phyloP scores from a whole-genome alignment of 2,113 vertebrate genomes.

The Tragelaphus strepsiceros region DNA sequence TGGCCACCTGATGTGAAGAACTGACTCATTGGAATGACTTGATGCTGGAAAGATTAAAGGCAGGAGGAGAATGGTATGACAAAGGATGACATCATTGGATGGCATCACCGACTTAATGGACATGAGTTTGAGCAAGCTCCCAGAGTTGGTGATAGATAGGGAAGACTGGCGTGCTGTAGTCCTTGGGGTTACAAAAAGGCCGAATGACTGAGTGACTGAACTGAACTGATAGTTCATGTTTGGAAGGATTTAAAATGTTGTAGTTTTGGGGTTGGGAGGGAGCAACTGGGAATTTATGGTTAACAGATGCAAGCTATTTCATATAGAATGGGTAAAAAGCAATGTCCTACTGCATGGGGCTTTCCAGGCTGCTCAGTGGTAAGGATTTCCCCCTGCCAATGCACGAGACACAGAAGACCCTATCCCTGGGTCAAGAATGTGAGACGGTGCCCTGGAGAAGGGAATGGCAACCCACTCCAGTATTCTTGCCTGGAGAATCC shows the following conservation, averaged over 20 bases:
- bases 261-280: neutral
- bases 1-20: neutral
- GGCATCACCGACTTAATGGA: neutral
- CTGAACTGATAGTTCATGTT: neutral
- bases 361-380: neutral
- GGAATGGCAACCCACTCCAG: neutral
- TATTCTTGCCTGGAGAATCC: neutral
- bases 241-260: neutral
- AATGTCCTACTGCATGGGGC: neutral
- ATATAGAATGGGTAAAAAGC: neutral
- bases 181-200: neutral
- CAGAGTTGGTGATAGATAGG: neutral
- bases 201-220: neutral
- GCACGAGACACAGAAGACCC: neutral
- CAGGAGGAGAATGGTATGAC: neutral
- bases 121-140: neutral
- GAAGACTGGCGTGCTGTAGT: neutral
- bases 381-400: too few relatives aligned
- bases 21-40: neutral
- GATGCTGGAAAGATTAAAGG: neutral
- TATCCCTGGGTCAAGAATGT: fast-evolving
- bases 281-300: neutral
- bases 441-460: neutral
- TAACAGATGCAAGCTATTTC: neutral
- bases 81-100: neutral